Base-by-base conservation (phyloP, 1,140 invertebrate genomes). In the Solenopsis fugax region DNA sequence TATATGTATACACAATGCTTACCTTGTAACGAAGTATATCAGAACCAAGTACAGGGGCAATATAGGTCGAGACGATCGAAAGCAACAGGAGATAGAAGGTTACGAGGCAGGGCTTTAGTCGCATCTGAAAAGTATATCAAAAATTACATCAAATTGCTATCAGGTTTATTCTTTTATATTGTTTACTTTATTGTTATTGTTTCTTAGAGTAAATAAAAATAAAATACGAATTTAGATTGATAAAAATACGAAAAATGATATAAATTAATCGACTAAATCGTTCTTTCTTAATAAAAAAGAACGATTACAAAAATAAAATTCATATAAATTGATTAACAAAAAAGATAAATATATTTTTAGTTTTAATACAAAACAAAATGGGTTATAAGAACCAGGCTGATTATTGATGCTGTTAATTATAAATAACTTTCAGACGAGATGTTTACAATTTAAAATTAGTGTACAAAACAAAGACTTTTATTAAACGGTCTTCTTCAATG, bases 81-180 rank as follows among this genome's bases (percentile, higher is more conserved):
- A 87, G 62, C 69, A 90, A 54, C 50, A 90, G 62, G 67, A 90
- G 41, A 58, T 73, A 71, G 34, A 85, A 73, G 41, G 86, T 34
- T 48, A 67, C 54, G 73, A 69, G 41, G 37, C 76, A 77, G 45
- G 75, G 41, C 60, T 81, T 88, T 37, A 81, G 88, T 81, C 80
- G 86, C 89, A 90, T 90, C 89, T 90, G 81, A 85, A 89, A 90
- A 75, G 29, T 75, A 75, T 37, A 73, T 75, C 41, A 82, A 18
- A 73, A 82, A 82, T 73, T 71, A 62, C 7, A 75, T 84, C 13
- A 75, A 13, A 16, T 48, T 52, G 34, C 37, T 50, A n/a, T 69
- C 13, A 48, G 13, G 41, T 60, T 21, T 9, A 58, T 29, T 58
- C 24, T 58, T 82, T 58, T n/a, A 29, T 58, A 58, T 34, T n/a